phyloP scores from a whole-genome alignment of 2,113 vertebrate genomes.

The Nothocercus julius region DNA sequence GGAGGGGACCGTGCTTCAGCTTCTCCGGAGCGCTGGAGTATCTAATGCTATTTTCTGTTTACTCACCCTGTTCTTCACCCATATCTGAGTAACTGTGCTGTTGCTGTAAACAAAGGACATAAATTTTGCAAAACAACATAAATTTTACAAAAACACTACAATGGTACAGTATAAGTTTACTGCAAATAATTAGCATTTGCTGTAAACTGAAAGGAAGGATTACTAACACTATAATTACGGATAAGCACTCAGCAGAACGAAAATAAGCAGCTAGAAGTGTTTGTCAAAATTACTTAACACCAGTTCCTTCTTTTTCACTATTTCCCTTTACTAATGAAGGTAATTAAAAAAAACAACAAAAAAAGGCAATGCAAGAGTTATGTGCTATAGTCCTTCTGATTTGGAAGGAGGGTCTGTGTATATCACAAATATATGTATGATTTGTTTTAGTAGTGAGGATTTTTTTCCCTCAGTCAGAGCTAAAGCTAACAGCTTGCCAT shows the following conservation, averaged over 20 bases:
- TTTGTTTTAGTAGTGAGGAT: neutral
- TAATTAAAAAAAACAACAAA: no score
- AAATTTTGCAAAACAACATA: neutral
- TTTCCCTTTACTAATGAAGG: neutral
- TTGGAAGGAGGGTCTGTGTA: neutral
- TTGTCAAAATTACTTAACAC: neutral
- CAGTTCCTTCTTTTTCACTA: neutral
- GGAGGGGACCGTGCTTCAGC: neutral
- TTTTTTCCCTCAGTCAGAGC: neutral
- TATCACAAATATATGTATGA: neutral
- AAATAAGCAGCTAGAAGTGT: neutral
- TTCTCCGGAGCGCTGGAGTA: neutral
- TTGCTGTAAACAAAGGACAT: neutral
- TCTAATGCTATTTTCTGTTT: neutral
- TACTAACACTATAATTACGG: neutral
- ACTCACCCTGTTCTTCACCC: neutral
- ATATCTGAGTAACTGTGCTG: neutral
- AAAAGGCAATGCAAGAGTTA: neutral
- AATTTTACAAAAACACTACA: neutral
- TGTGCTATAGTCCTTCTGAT: neutral
- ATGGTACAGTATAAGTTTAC: neutral
- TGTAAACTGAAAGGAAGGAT: neutral
- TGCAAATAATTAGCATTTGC: neutral
- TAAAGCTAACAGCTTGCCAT: neutral
- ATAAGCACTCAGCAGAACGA: neutral